A percentile compares a stretch with the other conserved stretches of the same genome.
Evolutionary conservation across 2,113 vertebrate genomes (phyloP).

Genomic region (Corvus moneduloides): DNA sequence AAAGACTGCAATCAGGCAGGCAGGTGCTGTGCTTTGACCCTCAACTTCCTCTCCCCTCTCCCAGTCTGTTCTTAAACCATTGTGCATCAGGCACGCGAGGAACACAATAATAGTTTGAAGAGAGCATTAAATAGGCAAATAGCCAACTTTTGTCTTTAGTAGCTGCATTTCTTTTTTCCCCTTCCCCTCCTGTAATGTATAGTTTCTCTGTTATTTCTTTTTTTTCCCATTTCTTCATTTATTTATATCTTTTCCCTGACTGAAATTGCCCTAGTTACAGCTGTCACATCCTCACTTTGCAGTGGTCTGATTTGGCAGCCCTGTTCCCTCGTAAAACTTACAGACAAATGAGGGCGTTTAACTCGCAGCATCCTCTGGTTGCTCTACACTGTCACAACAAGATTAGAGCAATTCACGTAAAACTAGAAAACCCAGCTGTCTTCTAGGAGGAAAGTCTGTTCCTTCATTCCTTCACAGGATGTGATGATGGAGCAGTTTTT

Average conservation of each 20-base stretch:
- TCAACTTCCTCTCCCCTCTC: neutral
- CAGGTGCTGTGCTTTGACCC: neutral
- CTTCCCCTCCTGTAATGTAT: neutral
- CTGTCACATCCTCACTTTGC: constrained; percentile 45
- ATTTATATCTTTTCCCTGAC: neutral
- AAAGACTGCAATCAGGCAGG: neutral
- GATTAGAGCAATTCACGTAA: neutral
- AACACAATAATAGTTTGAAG: neutral
- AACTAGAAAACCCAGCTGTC: neutral
- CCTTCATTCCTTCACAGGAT: neutral
- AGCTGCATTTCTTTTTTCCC: neutral
- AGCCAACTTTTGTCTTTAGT: neutral
- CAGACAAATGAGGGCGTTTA: neutral
- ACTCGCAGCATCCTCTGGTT: constrained; percentile 27
- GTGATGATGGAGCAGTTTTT: neutral
- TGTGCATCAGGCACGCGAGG: fast-evolving
- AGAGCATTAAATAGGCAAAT: neutral
- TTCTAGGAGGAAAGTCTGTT: neutral
- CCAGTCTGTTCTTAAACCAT: neutral
- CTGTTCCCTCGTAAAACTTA: neutral
- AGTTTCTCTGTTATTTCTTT: neutral
- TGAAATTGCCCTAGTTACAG: constrained; percentile 55
- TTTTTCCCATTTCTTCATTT: neutral
- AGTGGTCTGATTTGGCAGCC: constrained; percentile 47
- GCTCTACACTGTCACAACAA: constrained; percentile 3